Evolutionary conservation across 2,113 vertebrate genomes (phyloP).

Genomic region (Vanacampus margaritifer): DNA sequence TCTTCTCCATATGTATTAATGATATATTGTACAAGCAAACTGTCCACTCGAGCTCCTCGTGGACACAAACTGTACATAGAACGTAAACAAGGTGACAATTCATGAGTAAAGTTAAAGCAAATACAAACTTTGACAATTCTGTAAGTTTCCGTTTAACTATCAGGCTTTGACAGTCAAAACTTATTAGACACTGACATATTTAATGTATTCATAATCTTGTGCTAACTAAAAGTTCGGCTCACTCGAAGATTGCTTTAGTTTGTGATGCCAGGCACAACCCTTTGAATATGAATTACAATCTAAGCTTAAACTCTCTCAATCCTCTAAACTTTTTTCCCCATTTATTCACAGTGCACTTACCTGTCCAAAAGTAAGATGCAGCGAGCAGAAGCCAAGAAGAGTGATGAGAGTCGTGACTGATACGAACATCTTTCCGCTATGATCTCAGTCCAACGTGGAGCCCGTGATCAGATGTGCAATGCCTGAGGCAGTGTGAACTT

Average conservation of each 20-base stretch:
- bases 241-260: constrained; percentile 14
- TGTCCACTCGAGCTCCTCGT: neutral
- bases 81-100: neutral
- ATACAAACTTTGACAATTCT: constrained; percentile 2
- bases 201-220: constrained; percentile 31
- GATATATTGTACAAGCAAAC: neutral
- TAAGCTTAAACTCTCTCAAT: neutral
- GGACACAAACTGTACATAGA: neutral
- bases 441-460: constrained; percentile 7
- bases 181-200: constrained; percentile 13
- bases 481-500: constrained; percentile 19
- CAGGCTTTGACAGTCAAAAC: constrained; percentile 13
- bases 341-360: constrained; percentile 50
- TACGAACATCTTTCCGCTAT: constrained; percentile 55
- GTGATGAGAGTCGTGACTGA: constrained; percentile 39
- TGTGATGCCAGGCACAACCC: constrained; percentile 5
- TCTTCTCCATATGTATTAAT: neutral
- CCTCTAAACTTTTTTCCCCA: neutral
- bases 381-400: constrained; percentile 51
- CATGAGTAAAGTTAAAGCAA: constrained; percentile 18
- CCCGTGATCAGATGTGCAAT: constrained; percentile 1
- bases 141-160: neutral
- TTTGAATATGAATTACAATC: neutral
- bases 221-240: constrained; percentile 12
- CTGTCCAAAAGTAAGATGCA: constrained; percentile 57